Evolutionary conservation across 1,140 invertebrate species (phyloP).

Genomic region (Cotesia typhae): DNA sequence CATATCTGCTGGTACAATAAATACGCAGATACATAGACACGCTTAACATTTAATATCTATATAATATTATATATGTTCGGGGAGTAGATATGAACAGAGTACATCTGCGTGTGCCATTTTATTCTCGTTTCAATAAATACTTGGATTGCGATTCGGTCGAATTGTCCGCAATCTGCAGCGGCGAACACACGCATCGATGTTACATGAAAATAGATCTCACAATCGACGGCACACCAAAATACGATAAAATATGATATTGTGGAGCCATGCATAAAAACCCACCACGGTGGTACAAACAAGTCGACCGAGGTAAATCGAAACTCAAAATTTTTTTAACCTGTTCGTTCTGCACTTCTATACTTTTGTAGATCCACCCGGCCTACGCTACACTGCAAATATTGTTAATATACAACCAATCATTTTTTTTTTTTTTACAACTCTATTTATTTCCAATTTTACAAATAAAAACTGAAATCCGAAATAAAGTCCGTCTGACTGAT

Average conservation of each 20-base stretch:
- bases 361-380: not conserved
- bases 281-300: not conserved
- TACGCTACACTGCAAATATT: no score
- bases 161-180: slow-evolving; percentile 30
- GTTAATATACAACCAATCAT: no score
- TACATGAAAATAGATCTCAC: slow-evolving; percentile 30
- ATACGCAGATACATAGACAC: slow-evolving; percentile 11
- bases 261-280: slow-evolving; percentile 1
- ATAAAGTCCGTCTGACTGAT: no score
- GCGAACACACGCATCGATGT: slow-evolving; percentile 23
- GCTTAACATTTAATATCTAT: slow-evolving; percentile 1
- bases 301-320: slow-evolving; percentile 8
- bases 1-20: not conserved
- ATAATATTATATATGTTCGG: not conserved
- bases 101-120: slow-evolving; percentile 10
- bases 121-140: slow-evolving; percentile 28
- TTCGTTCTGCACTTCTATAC: not conserved
- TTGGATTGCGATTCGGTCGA: slow-evolving; percentile 19
- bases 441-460: no score
- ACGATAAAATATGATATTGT: slow-evolving; percentile 28
- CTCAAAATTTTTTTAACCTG: not conserved
- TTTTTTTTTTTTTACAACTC: no score
- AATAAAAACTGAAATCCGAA: no score
- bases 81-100: no score
- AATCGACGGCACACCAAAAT: slow-evolving; percentile 13